These are phyloP conservation scores for Trilocha varians DNA, from an alignment of 2,888 invertebrate species.

Conservation along the genomic window DNA sequence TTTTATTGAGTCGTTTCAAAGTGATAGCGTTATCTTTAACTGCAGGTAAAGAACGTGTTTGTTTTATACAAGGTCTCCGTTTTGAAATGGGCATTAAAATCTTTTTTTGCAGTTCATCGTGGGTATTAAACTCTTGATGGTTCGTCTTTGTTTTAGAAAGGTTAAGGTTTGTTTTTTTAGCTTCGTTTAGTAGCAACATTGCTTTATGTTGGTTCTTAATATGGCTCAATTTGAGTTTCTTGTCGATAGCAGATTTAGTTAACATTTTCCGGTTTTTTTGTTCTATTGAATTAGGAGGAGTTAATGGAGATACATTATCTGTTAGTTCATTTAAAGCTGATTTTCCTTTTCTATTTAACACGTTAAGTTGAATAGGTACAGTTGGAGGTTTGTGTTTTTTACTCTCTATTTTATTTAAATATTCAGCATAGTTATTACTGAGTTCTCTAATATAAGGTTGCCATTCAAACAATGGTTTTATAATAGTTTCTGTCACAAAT, in stretches of 20 bases:
- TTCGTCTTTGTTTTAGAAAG: constrained; percentile 42
- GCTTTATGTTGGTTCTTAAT: constrained; percentile 53
- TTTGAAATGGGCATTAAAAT: constrained; percentile 23
- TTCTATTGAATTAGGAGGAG: constrained; percentile 39
- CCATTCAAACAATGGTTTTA: constrained; percentile 61
- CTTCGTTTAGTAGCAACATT: constrained; percentile 33
- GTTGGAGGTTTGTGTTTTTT: constrained; percentile 44
- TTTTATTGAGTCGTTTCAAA: constrained; percentile 65
- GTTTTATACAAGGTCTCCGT: constrained; percentile 18
- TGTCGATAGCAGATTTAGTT: constrained; percentile 47
- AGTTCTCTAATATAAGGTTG: constrained; percentile 60
- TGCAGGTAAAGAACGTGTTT: constrained; percentile 19
- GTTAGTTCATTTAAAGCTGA: constrained; percentile 7
- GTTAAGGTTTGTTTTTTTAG: constrained; percentile 37
- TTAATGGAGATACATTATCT: constrained; percentile 20
- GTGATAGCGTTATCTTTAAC: constrained; percentile 65
- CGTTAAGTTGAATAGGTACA: constrained; percentile 43
- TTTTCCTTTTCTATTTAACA: constrained; percentile 41
- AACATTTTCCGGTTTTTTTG: constrained; percentile 40
- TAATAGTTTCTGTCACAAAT: constrained; percentile 63
- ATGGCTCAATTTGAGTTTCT: constrained; percentile 39
- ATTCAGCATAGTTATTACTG: constrained; percentile 44
- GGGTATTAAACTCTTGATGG: constrained; percentile 27
- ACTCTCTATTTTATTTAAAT: constrained; percentile 38
- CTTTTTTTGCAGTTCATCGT: constrained; percentile 32